Percentiles rank a stretch among this genome's conserved stretches.
Evolutionary conservation across 2,888 invertebrate genomes (phyloP).

Genomic region (Cheilosia vulpina): DNA sequence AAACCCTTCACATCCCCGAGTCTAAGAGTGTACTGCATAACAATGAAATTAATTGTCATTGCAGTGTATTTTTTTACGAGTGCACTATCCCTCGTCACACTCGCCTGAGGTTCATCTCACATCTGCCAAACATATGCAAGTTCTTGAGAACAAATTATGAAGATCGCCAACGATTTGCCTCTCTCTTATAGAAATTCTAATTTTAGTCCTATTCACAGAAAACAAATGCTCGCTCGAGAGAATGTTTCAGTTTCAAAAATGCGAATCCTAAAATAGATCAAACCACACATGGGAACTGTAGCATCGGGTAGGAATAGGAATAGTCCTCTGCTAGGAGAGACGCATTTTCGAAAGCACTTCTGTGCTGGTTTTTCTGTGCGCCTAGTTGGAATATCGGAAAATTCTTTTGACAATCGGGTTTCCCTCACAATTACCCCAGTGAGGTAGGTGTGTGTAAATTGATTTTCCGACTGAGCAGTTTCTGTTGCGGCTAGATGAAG

Average conservation of each 20-base stretch:
- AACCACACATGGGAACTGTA: background rate
- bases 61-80: slow-evolving; percentile 18
- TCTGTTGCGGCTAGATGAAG: slow-evolving; percentile 19
- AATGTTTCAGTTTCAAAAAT: slow-evolving; percentile 40
- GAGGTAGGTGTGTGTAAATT: background rate
- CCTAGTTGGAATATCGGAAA: slow-evolving; percentile 83
- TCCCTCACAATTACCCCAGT: background rate
- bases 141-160: slow-evolving; percentile 55
- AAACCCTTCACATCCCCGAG: slow-evolving; percentile 35
- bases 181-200: slow-evolving; percentile 57
- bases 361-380: slow-evolving; percentile 76
- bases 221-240: slow-evolving; percentile 34
- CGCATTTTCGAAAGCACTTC: slow-evolving; percentile 6
- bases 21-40: background rate
- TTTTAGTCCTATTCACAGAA: slow-evolving; percentile 54
- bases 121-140: slow-evolving; percentile 68
- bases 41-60: slow-evolving; percentile 57
- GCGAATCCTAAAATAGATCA: slow-evolving; percentile 55
- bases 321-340: slow-evolving; percentile 20
- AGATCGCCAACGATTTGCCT: slow-evolving; percentile 14
- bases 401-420: slow-evolving; percentile 82
- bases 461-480: slow-evolving; percentile 55
- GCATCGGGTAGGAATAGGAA: background rate
- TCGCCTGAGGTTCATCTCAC: slow-evolving; percentile 34
- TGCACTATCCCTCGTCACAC: slow-evolving; percentile 34